Evolutionary conservation across 2,888 invertebrate species (phyloP).

Genomic region (Lissocephala sabroskyi): DNA sequence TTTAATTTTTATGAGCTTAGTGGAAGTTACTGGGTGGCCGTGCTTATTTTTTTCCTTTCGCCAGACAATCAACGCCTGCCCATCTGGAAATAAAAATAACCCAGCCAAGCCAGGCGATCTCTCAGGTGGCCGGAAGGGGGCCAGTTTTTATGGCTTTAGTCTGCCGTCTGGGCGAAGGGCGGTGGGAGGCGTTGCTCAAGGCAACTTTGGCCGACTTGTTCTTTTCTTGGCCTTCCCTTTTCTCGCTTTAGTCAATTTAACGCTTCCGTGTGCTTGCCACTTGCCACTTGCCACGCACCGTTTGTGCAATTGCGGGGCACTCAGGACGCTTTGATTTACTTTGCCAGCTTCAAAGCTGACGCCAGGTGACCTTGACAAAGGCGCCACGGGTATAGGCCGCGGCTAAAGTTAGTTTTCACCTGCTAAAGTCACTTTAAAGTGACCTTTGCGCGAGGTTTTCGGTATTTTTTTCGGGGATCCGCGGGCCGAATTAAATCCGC

Average conservation of each 20-base stretch:
- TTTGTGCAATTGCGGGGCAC: constrained; percentile 5
- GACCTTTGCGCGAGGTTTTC: too few species aligned
- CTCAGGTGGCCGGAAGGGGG: too few species aligned
- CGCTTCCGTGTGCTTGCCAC: constrained; percentile 40
- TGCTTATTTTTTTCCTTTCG: constrained; percentile 1
- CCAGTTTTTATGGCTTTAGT: too few species aligned
- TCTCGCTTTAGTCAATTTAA: constrained; percentile 43
- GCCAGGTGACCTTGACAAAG: neutral
- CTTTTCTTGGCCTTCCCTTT: constrained; percentile 7
- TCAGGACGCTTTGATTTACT: too few species aligned
- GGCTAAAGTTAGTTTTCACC: too few species aligned
- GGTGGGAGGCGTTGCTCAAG: neutral
- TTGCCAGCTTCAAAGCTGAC: neutral
- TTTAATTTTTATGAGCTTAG: too few species aligned
- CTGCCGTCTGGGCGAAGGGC: too few species aligned
- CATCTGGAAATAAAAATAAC: neutral
- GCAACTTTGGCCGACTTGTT: constrained; percentile 4
- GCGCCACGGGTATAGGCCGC: too few species aligned
- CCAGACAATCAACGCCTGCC: constrained; percentile 21
- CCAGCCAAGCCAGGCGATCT: too few species aligned
- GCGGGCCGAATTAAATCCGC: too few species aligned
- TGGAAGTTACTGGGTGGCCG: neutral
- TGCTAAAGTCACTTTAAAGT: too few species aligned
- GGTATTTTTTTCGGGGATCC: too few species aligned
- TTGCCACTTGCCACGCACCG: constrained; percentile 31